phyloP scores from a whole-genome alignment of 2,888 invertebrate genomes.

The Agrotis segetum region DNA sequence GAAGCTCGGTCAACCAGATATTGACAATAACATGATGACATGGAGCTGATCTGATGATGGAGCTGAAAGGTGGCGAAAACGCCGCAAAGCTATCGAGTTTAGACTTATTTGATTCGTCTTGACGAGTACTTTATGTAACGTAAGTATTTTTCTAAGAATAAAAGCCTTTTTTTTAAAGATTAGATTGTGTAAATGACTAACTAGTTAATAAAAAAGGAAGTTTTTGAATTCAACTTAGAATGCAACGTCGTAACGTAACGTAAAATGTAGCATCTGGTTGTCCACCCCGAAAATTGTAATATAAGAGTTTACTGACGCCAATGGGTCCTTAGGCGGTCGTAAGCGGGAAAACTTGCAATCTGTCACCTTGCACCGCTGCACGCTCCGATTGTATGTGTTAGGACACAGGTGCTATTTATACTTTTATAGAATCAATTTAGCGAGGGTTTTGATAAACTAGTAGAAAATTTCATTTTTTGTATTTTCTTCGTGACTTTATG shows the following conservation, averaged over 20 bases:
- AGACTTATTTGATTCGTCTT: too few species aligned
- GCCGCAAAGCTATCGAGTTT: too few species aligned
- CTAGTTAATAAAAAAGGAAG: not conserved
- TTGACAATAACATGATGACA: too few species aligned
- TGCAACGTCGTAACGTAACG: conserved; percentile 25
- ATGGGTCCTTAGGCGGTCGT: conserved; percentile 53
- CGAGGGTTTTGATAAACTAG: conserved; percentile 1
- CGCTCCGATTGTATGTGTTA: conserved; percentile 40
- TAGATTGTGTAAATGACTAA: too few species aligned
- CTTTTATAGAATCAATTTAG: conserved; percentile 36
- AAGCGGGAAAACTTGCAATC: conserved; percentile 53
- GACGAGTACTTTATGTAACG: too few species aligned
- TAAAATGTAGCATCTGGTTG: conserved; percentile 49
- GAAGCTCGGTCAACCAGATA: too few species aligned
- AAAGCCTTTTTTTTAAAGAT: too few species aligned
- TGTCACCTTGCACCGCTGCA: conserved; percentile 57
- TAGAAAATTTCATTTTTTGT: not conserved
- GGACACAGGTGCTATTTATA: conserved; percentile 39
- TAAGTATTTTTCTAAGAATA: too few species aligned
- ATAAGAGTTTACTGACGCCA: conserved; percentile 52
- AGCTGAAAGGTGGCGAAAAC: too few species aligned
- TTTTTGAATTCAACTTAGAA: conserved; percentile 25
- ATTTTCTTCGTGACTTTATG: not conserved
- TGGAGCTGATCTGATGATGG: too few species aligned
- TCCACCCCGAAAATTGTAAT: conserved; percentile 56